These are phyloP conservation scores for Eilema depressum DNA, from an alignment of 2,888 invertebrate genomes.

Conservation along the genomic window DNA sequence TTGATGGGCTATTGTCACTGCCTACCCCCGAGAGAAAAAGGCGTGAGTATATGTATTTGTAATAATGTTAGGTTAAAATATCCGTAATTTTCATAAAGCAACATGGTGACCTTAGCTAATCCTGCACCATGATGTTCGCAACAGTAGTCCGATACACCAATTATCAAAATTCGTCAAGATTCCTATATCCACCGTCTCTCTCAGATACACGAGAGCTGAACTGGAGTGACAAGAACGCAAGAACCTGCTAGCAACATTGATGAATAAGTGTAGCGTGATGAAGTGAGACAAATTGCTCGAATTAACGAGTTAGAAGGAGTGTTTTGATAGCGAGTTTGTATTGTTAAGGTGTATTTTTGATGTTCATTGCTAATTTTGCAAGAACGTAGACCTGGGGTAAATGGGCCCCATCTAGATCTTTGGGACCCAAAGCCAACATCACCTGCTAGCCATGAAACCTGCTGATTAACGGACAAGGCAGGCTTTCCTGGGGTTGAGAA, in stretches of 20 bases:
- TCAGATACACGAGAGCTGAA: conserved; percentile 16
- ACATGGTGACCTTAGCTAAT: conserved; percentile 31
- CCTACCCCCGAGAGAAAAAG: no score
- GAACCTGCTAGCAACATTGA: conserved; percentile 16
- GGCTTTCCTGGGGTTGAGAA: background rate
- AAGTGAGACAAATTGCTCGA: conserved; percentile 40
- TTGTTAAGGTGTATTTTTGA: conserved; percentile 17
- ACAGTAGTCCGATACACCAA: conserved; percentile 32
- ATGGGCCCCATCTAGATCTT: background rate
- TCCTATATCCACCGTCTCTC: conserved; percentile 35
- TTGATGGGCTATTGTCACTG: background rate
- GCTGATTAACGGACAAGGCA: background rate
- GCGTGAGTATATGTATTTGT: no score
- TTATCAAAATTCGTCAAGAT: conserved; percentile 50
- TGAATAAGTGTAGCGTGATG: conserved; percentile 36
- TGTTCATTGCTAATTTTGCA: background rate
- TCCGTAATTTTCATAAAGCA: conserved; percentile 19
- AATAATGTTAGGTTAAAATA: background rate
- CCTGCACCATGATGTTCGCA: conserved; percentile 32
- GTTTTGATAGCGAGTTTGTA: conserved; percentile 9
- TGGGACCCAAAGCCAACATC: background rate
- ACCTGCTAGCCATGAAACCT: background rate
- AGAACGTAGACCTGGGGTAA: background rate
- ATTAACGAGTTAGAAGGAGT: conserved; percentile 27
- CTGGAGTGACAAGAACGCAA: conserved; percentile 30